Evolutionary conservation across 2,113 vertebrate species (phyloP).

Genomic region (Elaphurus davidianus): DNA sequence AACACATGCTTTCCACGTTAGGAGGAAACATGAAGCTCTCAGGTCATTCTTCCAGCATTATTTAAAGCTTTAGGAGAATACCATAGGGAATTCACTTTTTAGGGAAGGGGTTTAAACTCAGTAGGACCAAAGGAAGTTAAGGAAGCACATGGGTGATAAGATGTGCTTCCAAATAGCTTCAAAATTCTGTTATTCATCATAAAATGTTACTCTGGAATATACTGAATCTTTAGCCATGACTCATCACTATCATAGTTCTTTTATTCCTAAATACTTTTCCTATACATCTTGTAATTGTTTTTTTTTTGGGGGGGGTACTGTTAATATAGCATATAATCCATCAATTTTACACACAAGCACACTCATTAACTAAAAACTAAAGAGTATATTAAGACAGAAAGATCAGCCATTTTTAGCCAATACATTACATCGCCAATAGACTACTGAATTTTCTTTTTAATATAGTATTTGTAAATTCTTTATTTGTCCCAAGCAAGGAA

Average conservation of each 20-base stretch:
- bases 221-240: neutral
- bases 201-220: slow-evolving; percentile 5
- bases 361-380: neutral
- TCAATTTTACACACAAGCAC: neutral
- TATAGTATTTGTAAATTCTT: slow-evolving; percentile 13
- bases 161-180: neutral
- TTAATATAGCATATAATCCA: neutral
- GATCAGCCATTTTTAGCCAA: neutral
- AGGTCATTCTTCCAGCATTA: neutral
- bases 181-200: slow-evolving; percentile 8
- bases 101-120: neutral
- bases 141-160: neutral
- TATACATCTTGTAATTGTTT: neutral
- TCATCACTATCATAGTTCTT: neutral
- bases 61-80: slow-evolving; percentile 4
- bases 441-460: slow-evolving; percentile 5
- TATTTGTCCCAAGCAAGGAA: slow-evolving; percentile 6
- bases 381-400: neutral
- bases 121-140: neutral
- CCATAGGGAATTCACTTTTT: neutral
- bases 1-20: neutral
- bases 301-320: neutral
- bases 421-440: neutral
- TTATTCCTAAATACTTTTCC: neutral
- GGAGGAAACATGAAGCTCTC: neutral